phyloP scores from a whole-genome alignment of 2,113 vertebrate species.

The Osmerus eperlanus region DNA sequence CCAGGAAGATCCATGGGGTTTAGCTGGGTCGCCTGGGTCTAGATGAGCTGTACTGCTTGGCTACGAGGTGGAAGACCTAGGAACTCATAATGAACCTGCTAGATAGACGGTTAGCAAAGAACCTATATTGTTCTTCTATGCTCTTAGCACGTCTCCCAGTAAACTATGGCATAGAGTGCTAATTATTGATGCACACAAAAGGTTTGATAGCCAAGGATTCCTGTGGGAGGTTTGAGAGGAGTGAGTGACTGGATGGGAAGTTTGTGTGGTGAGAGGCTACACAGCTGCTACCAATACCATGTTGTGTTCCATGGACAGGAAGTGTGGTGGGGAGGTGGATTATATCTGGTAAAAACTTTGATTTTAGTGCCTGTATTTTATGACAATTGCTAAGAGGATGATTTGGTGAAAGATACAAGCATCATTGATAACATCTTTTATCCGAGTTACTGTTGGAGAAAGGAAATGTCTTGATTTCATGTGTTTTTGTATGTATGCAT shows the following conservation, averaged over 20 bases:
- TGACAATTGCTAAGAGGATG: too few relatives aligned
- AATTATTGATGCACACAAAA: conserved; percentile 29
- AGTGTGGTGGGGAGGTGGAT: too few relatives aligned
- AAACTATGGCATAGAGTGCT: background rate
- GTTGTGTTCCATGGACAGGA: too few relatives aligned
- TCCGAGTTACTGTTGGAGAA: too few relatives aligned
- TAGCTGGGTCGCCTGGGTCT: background rate
- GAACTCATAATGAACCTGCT: conserved; percentile 21
- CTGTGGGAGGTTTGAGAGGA: background rate
- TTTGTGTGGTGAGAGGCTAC: background rate
- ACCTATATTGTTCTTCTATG: too few relatives aligned
- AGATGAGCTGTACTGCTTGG: background rate
- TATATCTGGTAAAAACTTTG: too few relatives aligned
- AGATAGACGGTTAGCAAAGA: background rate
- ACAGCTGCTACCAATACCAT: too few relatives aligned
- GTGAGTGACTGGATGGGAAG: background rate
- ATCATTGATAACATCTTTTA: too few relatives aligned
- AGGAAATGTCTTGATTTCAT: background rate
- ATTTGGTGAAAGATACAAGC: too few relatives aligned
- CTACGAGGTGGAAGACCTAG: conserved; percentile 1
- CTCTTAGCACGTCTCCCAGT: too few relatives aligned
- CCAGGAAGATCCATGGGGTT: conserved; percentile 4
- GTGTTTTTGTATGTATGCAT: background rate
- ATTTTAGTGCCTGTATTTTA: too few relatives aligned
- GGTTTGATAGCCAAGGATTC: conserved; percentile 23